Base-by-base conservation (phyloP, 2,797 vertebrate species). In the Erithacus rubecula region DNA sequence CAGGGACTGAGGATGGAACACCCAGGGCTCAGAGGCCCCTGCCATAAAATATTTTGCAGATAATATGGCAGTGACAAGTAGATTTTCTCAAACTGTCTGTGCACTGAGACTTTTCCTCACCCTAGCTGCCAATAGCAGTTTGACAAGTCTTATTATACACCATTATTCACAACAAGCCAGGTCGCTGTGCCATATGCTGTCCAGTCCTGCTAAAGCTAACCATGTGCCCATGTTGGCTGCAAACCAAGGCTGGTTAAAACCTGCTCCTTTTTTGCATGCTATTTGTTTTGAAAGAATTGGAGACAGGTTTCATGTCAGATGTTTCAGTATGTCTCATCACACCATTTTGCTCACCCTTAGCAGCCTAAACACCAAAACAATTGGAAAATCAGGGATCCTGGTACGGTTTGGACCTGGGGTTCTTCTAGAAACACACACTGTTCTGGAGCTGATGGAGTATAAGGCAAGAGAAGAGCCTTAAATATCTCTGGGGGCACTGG, bases 121-220 rank as follows among this genome's bases (percentile, higher is more conserved):
- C 63, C 89, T 93, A 37, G 93, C 82, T 96, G 96, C 96, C 95
- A 93, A 84, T 86, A 95, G 89, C 93, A 67, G 87, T 95, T 95
- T 97, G 95, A 97, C 95, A 96, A 92, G 83, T 96, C 96, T 96
- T 94, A 93, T 96, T 96, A 93, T 90, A 96, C 94, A 91, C 89
- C 91, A 95, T 96, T 97, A 96, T 94, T 95, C 95, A 96, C 91
- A 88, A 95, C 89, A 95, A 96, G 94, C 83, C 96, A 95, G 95
- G 95, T 97, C 94, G 77, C 89, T 86, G 87, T 91, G 95, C 95
- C 96, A 95, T 97, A 96, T 97, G 96, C 89, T 96, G 95, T 90
- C 95, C 96, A 90, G 96, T 90, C 85, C 85, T 87, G 74, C 94
- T 90, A 91, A 94, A 96, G 94, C 93, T 91, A 94, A 96, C 85